phyloP scores from a whole-genome alignment of 2,888 invertebrate genomes.

The Drosophila austrosaltans region DNA sequence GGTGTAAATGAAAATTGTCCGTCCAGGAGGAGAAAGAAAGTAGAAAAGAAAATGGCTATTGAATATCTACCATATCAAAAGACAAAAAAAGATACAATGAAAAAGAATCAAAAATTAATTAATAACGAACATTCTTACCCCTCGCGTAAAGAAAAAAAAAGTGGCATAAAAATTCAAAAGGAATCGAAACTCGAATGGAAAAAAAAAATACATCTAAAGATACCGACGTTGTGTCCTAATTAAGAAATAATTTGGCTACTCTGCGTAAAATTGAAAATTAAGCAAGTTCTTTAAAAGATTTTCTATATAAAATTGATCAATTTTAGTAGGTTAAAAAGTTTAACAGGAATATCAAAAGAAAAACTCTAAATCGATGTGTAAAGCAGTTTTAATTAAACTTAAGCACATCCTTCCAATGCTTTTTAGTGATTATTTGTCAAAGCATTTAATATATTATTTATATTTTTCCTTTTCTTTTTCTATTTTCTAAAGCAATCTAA shows the following conservation, averaged over 20 bases:
- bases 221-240: neutral
- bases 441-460: too few relatives aligned
- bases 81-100: slow-evolving; percentile 31
- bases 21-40: slow-evolving; percentile 7
- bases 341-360: too few relatives aligned
- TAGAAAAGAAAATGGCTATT: slow-evolving; percentile 2
- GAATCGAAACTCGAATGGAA: slow-evolving; percentile 26
- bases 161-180: neutral
- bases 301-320: too few relatives aligned
- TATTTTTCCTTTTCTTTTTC: too few relatives aligned
- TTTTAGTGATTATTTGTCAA: too few relatives aligned
- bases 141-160: neutral
- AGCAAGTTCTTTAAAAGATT: too few relatives aligned
- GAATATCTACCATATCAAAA: slow-evolving; percentile 37
- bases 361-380: too few relatives aligned
- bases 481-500: too few relatives aligned
- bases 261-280: neutral
- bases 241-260: neutral
- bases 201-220: slow-evolving; percentile 12
- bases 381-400: too few relatives aligned
- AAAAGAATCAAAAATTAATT: slow-evolving; percentile 42
- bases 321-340: too few relatives aligned
- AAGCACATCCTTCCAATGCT: too few relatives aligned
- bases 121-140: slow-evolving; percentile 40
- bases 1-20: slow-evolving; percentile 58